Conservation (phyloP, 2,113 vertebrate genomes). For the Scatophagus argus region DNA sequence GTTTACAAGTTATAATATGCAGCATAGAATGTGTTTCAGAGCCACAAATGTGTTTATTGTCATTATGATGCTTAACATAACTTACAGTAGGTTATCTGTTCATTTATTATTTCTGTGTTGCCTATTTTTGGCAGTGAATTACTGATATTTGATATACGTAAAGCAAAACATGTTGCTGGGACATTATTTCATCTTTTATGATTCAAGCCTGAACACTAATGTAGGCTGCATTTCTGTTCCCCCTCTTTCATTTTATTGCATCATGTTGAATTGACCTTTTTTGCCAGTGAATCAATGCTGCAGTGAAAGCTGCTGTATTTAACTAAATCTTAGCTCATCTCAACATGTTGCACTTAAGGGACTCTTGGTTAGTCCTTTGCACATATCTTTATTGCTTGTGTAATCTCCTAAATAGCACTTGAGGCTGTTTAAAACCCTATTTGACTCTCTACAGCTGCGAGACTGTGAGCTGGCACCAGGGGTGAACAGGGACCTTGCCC, state of each 20-base stretch:
- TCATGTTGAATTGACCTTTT: too few relatives aligned
- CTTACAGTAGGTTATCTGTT: too few relatives aligned
- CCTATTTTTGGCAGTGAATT: too few relatives aligned
- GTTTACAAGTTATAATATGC: not conserved
- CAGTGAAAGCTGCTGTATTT: too few relatives aligned
- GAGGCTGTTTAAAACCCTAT: not conserved
- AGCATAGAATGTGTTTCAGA: not conserved
- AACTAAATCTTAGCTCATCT: too few relatives aligned
- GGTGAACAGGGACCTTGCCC: slow-evolving; percentile 91
- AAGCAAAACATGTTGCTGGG: not conserved
- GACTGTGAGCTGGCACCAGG: slow-evolving; percentile 93
- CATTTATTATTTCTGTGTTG: too few relatives aligned
- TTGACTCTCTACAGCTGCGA: slow-evolving; percentile 83
- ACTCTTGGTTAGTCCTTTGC: not conserved
- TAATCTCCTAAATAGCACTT: not conserved
- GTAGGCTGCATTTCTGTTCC: not conserved
- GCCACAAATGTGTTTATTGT: too few relatives aligned
- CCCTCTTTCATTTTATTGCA: not conserved
- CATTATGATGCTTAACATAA: too few relatives aligned
- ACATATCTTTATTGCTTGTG: not conserved
- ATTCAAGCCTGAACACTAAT: not conserved
- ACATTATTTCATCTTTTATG: not conserved
- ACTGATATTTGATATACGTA: too few relatives aligned
- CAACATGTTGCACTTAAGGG: not conserved
- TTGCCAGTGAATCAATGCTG: too few relatives aligned